Percentiles rank a stretch among this genome's conserved stretches.
Evolutionary conservation across 2,797 vertebrate species (phyloP).

Genomic region (Pangasius larnaudii): DNA sequence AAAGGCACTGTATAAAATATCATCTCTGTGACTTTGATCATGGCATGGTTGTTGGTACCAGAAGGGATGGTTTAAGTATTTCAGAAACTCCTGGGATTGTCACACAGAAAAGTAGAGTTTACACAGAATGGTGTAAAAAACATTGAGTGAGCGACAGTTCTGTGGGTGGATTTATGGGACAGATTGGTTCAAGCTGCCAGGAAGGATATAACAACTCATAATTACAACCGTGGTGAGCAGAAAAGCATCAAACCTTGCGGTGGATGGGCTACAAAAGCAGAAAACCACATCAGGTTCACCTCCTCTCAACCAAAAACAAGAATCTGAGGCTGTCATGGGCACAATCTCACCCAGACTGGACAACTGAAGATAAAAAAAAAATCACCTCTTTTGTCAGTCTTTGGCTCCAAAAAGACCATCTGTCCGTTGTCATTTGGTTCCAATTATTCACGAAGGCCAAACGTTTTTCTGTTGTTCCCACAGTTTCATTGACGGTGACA

Average conservation of each 20-base stretch:
- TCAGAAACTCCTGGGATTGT: no score
- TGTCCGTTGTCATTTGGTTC: no score
- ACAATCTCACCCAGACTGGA: not conserved
- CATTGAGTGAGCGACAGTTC: no score
- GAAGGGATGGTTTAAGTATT: no score
- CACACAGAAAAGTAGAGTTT: no score
- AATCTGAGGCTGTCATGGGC: not conserved
- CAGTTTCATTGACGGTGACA: not conserved
- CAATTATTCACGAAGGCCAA: not conserved
- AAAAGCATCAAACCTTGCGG: not conserved
- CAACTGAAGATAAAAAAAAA: not conserved
- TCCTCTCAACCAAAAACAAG: not conserved
- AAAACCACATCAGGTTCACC: not conserved
- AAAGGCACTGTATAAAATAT: no score
- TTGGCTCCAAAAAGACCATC: not conserved
- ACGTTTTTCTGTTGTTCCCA: not conserved
- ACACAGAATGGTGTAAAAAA: no score
- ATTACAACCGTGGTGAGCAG: not conserved
- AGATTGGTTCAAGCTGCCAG: no score
- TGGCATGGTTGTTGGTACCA: no score
- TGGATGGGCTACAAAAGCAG: not conserved
- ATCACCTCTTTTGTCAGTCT: not conserved
- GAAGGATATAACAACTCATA: no score
- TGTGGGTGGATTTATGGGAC: no score
- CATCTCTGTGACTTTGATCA: no score